Evolutionary conservation across 2,797 vertebrate species (phyloP), one percentile per base, ranked within the genome.

Genomic region (Dendrocincla fuliginosa): DNA sequence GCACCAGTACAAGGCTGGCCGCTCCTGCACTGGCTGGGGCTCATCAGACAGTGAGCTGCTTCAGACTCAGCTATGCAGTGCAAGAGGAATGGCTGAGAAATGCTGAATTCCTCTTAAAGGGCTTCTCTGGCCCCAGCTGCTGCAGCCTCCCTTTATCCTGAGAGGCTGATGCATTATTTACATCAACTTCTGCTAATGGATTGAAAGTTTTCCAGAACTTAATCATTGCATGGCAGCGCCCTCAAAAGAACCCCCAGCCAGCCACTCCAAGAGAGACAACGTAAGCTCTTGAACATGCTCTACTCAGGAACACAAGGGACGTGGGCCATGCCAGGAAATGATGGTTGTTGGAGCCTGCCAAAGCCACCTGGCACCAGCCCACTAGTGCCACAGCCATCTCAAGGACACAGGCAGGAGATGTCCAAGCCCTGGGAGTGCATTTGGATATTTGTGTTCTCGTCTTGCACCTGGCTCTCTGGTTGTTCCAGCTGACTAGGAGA

Each of bases 151-250:
- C 91, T 79, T 83, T 78, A 37, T 28, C 30, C 59, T 88, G 35
- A 30, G 44, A 73, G 69, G 16, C 10, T 37, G 47, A 37, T 86
- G 59, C 37, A 56, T 69, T 82, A 64, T 77, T 86, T 87, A 37
- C 50, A 35, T 81, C 60, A 71, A 2, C 68, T 90, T 80, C 61
- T 84, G 27, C 57, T 85, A 64, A 95, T 44, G 39, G 76, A 57
- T 39, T 94, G 82, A 78, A 82, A 89, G 24, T 69, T 90, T 96
- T 93, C 90, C 92, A 90, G 59, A 79, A 56, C 27, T 82, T 80
- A 80, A 84, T 87, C 78, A 57, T 25, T 8, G n/a, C 30, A 42
- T 68, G 44, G 37, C 86, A 90, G 27, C 56, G 90, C 49, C 78
- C 50, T 55, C 24, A n/a, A 67, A 90, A 52, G 77, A 67, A 30